Base-by-base conservation (phyloP, 2,888 invertebrate species). In the Leuctra nigra region DNA sequence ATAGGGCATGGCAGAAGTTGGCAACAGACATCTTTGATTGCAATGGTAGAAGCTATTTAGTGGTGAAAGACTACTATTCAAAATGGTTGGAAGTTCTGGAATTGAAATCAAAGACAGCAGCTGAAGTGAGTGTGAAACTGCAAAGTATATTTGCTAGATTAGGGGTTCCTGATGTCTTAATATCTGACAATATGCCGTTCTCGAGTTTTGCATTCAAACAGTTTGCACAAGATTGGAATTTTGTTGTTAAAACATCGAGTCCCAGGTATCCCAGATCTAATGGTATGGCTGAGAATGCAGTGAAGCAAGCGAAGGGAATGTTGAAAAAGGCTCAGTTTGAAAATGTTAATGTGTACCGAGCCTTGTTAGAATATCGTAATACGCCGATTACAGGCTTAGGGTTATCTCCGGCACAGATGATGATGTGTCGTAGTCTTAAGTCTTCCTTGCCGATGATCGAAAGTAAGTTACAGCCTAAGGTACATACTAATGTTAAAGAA, bases 21-120 rank as follows among this genome's bases (percentile, higher is more conserved):
- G 47, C 24, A 14, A 18, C 47, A 35, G 55, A 44, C 35, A 48
- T 22, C 35, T 22, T 55, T 18, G 47, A 55, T n/a, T 55, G 20
- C 24, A 22, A 47, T 3, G 48, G 36, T 33, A 48, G 33, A 13
- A n/a, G 3, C 6, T 53, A 9, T 14, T n/a, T 53, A 7, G 53
- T 53, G 1, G n/a, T 53, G 2, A 38, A 23, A 14, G 53, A 53
- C 16, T 20, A 38, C 16, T 53, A 39, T n/a, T 7, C 36, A 4
- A 36, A 53, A 16, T 53, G 53, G 53, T 36, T 53, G 6, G 53
- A 53, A 29, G 6, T 48, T 2, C 7, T 48, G 1, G 29, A 48
- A 20, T 2, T 29, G 2, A 6, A 14, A 29, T 2, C 3, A 2
- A 36, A 53, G 18, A 23, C 53, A 14, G 53, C 53, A 9, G 6